Evolutionary conservation across 2,888 invertebrate species (phyloP), one percentile per base, ranked within the genome.

Genomic region (Napeogenes sylphis): DNA sequence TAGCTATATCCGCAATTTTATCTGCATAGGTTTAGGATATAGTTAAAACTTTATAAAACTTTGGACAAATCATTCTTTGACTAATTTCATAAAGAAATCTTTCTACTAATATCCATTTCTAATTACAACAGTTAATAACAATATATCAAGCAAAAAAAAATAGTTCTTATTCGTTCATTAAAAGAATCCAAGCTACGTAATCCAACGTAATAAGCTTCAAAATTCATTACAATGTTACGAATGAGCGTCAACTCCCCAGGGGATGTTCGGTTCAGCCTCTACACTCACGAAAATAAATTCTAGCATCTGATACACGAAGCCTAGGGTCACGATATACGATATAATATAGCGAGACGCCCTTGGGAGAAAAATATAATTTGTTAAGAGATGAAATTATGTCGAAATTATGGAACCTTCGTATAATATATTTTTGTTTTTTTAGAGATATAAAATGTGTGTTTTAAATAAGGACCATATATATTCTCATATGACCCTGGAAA

Each of bases 241-340:
- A 51, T 8, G 47, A 42, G 3, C 47, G 47, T 46, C 14, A 13
- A 46, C 47, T 21, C 30, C 47, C 30, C 14, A 14, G 30, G 10
- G 30, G 47, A 47, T 51, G 10, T 51, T n/a, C 21, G 47, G 47
- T 2, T 46, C 46, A 46, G 46, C 47, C 47, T 51, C 47, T 21
- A 21, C 47, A 4, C 47, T 51, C 14, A 51, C 42, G 30, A 21
- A 51, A 14, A 51, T 8, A 21, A 30, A 5, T 6, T 6, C 47
- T 10, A 51, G 47, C 47, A 21, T 51, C 47, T 51, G 47, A 51
- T 30, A 51, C 46, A 13, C 47, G 21, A 51, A 21, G 47, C 47
- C 47, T 21, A 42, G 42, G 10, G 47, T 51, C 21, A 21, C 4
- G 14, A 21, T 21, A 21, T 21, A 21, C 21, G 21, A 51, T 21